Evolutionary conservation across 2,888 invertebrate species (phyloP), one percentile per base, ranked within the genome.

Genomic region (Agrilus biguttatus): DNA sequence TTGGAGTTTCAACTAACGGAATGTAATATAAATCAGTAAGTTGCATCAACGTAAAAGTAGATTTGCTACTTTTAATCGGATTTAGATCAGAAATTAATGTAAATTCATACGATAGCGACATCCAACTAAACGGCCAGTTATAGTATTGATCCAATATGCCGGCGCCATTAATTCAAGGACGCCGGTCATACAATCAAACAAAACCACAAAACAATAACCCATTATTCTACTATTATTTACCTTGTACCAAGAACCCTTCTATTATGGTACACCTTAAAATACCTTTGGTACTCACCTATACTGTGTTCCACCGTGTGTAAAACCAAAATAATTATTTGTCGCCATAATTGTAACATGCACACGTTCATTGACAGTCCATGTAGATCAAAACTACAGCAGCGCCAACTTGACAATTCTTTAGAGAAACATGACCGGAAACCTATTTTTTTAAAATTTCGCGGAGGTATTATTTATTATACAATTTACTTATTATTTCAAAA

Each of bases 321-420:
- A 91, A 65, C 89, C 89, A 70, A 89, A 89, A 76, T 90, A 91
- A 77, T 91, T 91, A 75, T 90, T 90, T 70, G 88, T 80, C 70
- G 86, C 85, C 86, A 86, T 65, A 55, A 28, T 28, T 28, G 10
- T 61, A 63, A 57, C 45, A 47, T 40, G 47, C 47, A 51, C 53
- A 51, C 55, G 47, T 47, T 55, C 52, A 49, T 46, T 53, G 49
- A 52, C 52, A 49, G 48, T 8, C 28, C 28, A 28, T 28, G 28
- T 28, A 28, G 28, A 28, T 28, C 28, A 28, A 8, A 8, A 28
- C 28, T 28, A 28, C 28, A 28, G 28, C 28, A 28, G 28, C 28
- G 28, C 28, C 28, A 28, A 28, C 28, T 28, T 28, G 8, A 28
- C 28, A 10, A 3, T 28, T 10, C 8, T 28, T 28, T 28, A 8